Conservation (phyloP, 2,888 invertebrate species). For the Philopedon plagiatum region DNA sequence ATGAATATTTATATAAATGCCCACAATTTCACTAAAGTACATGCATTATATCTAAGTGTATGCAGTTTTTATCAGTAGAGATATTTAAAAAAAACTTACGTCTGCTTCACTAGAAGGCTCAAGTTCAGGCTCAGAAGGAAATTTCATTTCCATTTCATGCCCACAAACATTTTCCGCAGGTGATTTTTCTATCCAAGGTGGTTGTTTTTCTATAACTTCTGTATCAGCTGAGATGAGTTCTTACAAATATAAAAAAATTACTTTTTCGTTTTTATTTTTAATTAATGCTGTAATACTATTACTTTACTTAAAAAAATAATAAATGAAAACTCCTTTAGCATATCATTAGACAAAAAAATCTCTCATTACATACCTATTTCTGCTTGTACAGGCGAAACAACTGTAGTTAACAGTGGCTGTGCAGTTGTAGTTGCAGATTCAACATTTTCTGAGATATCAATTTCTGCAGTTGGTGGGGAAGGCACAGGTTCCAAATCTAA, state of each 20-base stretch:
- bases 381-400: neutral
- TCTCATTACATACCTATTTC: constrained; percentile 6
- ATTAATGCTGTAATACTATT: no score
- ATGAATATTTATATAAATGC: no score
- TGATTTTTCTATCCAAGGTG: constrained; percentile 21
- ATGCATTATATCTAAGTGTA: no score
- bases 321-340: no score
- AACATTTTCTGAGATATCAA: constrained; percentile 8
- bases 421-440: neutral
- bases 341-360: neutral
- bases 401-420: constrained; percentile 6
- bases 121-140: constrained; percentile 51
- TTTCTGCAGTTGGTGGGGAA: constrained; percentile 7
- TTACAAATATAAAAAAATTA: neutral
- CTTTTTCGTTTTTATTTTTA: neutral
- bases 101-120: constrained; percentile 57
- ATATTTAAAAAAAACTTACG: constrained; percentile 53
- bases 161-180: constrained; percentile 19
- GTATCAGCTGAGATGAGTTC: neutral
- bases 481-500: constrained; percentile 52
- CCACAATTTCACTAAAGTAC: no score
- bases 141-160: constrained; percentile 43
- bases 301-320: no score
- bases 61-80: no score
- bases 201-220: constrained; percentile 13